phyloP scores from a whole-genome alignment of 1,140 invertebrate species.

The Lerema accius region DNA sequence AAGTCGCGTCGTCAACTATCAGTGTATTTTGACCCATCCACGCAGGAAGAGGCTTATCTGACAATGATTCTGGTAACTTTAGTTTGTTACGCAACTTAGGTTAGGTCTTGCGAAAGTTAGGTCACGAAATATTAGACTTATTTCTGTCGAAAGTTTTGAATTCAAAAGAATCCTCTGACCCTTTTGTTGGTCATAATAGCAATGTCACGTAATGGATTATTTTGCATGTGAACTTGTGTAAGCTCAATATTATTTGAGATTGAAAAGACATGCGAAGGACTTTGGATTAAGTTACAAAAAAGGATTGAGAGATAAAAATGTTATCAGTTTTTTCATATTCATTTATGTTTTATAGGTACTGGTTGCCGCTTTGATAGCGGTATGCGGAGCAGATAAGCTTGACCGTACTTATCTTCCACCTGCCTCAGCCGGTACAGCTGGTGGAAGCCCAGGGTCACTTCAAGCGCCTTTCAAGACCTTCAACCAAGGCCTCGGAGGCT shows the following conservation, averaged over 20 bases:
- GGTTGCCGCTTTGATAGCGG: conserved; percentile 62
- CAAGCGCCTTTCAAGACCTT: conserved; percentile 50
- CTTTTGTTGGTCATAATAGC: conserved; percentile 4
- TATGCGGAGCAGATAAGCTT: conserved; percentile 75
- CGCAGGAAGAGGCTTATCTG: conserved; percentile 44
- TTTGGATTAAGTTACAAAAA: too few species aligned
- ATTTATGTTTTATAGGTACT: conserved; percentile 54
- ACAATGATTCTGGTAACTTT: conserved; percentile 68
- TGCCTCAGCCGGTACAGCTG: conserved; percentile 78
- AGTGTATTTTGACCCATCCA: conserved; percentile 56
- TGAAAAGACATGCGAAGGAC: background rate
- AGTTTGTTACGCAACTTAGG: background rate
- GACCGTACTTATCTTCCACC: conserved; percentile 85
- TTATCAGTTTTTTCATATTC: too few species aligned
- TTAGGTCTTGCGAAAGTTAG: background rate
- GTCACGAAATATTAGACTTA: conserved; percentile 5
- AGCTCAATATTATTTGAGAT: background rate
- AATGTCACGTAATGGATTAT: conserved; percentile 3
- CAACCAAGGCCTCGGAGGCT: conserved; percentile 41
- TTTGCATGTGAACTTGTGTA: background rate
- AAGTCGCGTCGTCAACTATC: conserved; percentile 48
- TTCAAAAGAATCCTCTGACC: background rate
- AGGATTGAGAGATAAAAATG: too few species aligned
- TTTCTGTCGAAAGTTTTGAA: conserved; percentile 6
- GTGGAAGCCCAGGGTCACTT: conserved; percentile 66